Percentiles rank a stretch among this genome's conserved stretches.
phyloP scores from a whole-genome alignment of 2,888 invertebrate genomes.

The Hecatera dysodea region DNA sequence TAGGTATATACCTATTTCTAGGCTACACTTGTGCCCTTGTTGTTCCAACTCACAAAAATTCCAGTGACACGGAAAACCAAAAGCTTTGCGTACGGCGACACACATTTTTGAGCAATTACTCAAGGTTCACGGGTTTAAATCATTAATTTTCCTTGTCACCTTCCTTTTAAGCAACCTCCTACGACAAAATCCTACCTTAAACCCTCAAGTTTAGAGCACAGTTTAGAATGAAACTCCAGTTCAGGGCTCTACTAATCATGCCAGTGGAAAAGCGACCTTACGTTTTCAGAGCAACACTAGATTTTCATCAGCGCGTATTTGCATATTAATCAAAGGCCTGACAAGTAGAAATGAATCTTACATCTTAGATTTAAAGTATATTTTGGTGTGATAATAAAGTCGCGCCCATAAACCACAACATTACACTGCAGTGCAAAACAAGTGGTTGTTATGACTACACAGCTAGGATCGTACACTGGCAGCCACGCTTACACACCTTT shows the following conservation, averaged over 20 bases:
- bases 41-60: slow-evolving; percentile 23
- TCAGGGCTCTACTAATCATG: slow-evolving; percentile 16
- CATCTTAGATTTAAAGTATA: neutral
- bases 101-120: slow-evolving; percentile 58
- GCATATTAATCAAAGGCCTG: neutral
- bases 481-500: slow-evolving; percentile 11
- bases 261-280: slow-evolving; percentile 30
- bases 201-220: neutral
- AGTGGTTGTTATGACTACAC: slow-evolving; percentile 53
- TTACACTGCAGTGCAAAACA: slow-evolving; percentile 47
- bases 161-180: slow-evolving; percentile 13
- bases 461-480: slow-evolving; percentile 23
- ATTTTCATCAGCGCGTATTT: slow-evolving; percentile 30
- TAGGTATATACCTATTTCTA: neutral
- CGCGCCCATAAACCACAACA: slow-evolving; percentile 20
- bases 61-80: slow-evolving; percentile 39
- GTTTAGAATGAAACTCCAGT: slow-evolving; percentile 9
- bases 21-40: neutral
- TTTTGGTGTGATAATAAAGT: slow-evolving; percentile 17
- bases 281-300: neutral
- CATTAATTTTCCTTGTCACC: slow-evolving; percentile 61
- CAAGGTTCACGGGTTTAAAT: slow-evolving; percentile 42
- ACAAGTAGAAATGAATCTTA: slow-evolving; percentile 11
- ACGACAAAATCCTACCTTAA: slow-evolving; percentile 25
- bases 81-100: slow-evolving; percentile 24